phyloP scores from a whole-genome alignment of 2,113 vertebrate genomes.

The Archocentrus centrarchus region DNA sequence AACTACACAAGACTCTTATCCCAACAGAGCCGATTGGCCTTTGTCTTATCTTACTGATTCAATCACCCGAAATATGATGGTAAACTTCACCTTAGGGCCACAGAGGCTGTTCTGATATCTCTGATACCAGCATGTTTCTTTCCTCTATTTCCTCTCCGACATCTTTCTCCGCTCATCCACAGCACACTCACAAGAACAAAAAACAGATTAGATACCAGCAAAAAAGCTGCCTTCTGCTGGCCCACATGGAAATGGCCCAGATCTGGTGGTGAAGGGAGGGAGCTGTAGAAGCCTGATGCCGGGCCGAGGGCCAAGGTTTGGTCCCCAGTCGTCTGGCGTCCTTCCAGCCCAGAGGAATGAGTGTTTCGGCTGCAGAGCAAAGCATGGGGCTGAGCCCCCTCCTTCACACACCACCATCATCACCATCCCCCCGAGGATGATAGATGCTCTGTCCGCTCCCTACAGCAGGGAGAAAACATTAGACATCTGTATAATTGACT shows the following conservation, averaged over 20 bases:
- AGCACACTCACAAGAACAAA: slow-evolving; percentile 72
- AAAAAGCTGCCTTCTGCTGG: slow-evolving; percentile 69
- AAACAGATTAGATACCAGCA: slow-evolving; percentile 75
- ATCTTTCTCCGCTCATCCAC: slow-evolving; percentile 67
- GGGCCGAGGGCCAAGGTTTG: slow-evolving; percentile 74
- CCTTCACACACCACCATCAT: slow-evolving; percentile 42
- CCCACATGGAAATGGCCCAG: slow-evolving; percentile 79
- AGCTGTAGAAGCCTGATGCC: slow-evolving; percentile 69
- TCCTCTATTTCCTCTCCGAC: slow-evolving; percentile 54
- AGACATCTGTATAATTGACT: slow-evolving; percentile 83
- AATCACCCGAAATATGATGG: slow-evolving; percentile 55
- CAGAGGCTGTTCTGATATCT: slow-evolving; percentile 58
- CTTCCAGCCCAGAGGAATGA: slow-evolving; percentile 76
- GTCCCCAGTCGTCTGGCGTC: slow-evolving; percentile 73
- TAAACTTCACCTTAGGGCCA: slow-evolving; percentile 58
- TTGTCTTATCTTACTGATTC: slow-evolving; percentile 44
- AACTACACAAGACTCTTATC: slow-evolving; percentile 7
- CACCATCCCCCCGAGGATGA: slow-evolving; percentile 69
- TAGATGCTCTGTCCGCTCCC: slow-evolving; percentile 76
- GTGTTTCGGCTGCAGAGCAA: slow-evolving; percentile 63
- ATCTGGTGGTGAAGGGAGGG: slow-evolving; percentile 68
- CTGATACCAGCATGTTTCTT: slow-evolving; percentile 47
- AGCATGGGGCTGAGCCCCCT: slow-evolving; percentile 35
- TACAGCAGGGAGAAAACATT: slow-evolving; percentile 71
- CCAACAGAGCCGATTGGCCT: slow-evolving; percentile 15